phyloP scores from a whole-genome alignment of 2,888 invertebrate genomes.

The Neoascia interrupta region DNA sequence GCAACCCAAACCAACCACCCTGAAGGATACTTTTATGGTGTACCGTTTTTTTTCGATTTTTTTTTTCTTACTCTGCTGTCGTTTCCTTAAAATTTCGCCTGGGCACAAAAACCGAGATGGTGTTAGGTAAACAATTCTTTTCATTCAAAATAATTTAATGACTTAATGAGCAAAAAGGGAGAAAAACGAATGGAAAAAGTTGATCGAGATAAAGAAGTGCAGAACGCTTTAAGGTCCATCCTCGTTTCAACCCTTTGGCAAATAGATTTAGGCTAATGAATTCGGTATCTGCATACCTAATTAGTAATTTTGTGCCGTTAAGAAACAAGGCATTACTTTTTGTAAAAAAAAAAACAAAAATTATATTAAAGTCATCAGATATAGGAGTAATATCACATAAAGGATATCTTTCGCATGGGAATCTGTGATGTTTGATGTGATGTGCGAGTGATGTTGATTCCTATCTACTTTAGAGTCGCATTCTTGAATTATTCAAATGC shows the following conservation, averaged over 20 bases:
- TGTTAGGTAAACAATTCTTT: slow-evolving; percentile 67
- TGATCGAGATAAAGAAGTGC: slow-evolving; percentile 48
- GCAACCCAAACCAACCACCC: not conserved
- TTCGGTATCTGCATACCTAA: slow-evolving; percentile 60
- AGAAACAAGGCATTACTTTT: too few relatives aligned
- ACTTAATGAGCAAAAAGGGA: slow-evolving; percentile 61
- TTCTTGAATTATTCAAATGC: too few relatives aligned
- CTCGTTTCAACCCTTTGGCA: slow-evolving; percentile 24
- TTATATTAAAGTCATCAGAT: not conserved
- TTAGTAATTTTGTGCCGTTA: too few relatives aligned
- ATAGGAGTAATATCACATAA: too few relatives aligned
- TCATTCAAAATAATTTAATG: slow-evolving; percentile 69
- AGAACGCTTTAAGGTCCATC: slow-evolving; percentile 36
- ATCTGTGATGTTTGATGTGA: too few relatives aligned
- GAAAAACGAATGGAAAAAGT: slow-evolving; percentile 27
- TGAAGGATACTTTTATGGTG: not conserved
- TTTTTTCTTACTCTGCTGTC: slow-evolving; percentile 33
- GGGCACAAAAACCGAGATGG: slow-evolving; percentile 52
- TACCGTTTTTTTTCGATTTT: slow-evolving; percentile 21
- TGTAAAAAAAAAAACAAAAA: not conserved
- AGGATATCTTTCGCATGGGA: too few relatives aligned
- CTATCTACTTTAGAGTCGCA: too few relatives aligned
- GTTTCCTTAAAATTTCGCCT: slow-evolving; percentile 34
- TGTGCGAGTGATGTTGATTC: too few relatives aligned
- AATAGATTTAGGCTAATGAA: slow-evolving; percentile 64